Evolutionary conservation across 2,888 invertebrate genomes (phyloP), one percentile per base, ranked within the genome.

Genomic region (Pycnomerus fuliginosus): DNA sequence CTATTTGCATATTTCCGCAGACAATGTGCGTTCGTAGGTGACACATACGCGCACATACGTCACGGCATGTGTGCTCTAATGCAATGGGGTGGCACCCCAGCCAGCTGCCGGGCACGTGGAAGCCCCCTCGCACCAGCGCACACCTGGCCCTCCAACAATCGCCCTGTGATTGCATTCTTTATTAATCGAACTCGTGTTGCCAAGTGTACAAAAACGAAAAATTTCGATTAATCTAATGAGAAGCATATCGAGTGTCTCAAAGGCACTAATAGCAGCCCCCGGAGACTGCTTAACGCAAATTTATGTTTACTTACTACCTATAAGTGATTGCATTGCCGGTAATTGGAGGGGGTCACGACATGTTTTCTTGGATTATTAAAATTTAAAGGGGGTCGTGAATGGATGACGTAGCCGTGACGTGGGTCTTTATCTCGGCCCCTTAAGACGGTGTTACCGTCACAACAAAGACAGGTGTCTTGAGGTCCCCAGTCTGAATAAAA

Each of bases 51-150:
- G 50, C 50, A 55, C 62, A 56, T 62, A 65, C 67, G 65, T 64
- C 65, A 64, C 60, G 65, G 65, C 67, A 67, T 67, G 65, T 65
- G 65, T 61, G 61, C 62, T 48, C 49, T 60, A 59, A 60, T 54
- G 20, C 48, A 45, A 58, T 60, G 61, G 68, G 68, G 67, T 63
- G 56, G 55, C 53, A 62, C 65, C 67, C 65, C 60, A 56, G 56
- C 53, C 67, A 68, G 67, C 67, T 67, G 67, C 60, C 53, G 53
- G 61, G 60, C 62, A 62, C 62, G 62, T 62, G 61, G 60, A 58
- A 55, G 55, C 60, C 58, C 55, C 49, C 48, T 46, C 45, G 47
- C 45, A 44, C 51, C 27, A 31, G 16, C 35, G 48, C 46, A 52
- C 56, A 58, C 58, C 56, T 58, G 58, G 58, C 44, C 47, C 44